Conservation (phyloP, 1,140 invertebrate species). For the Polyergus mexicanus region DNA sequence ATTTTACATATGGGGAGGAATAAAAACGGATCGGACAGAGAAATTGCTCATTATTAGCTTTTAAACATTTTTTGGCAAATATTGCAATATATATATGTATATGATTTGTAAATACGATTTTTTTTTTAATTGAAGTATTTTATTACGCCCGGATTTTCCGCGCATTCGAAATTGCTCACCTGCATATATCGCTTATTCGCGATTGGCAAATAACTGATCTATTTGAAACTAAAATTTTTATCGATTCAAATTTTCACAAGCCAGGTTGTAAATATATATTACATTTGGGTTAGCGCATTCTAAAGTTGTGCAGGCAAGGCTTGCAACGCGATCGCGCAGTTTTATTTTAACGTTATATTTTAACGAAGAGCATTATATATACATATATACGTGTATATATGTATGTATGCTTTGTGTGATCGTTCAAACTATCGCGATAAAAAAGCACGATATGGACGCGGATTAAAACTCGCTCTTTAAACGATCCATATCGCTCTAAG, state of each 20-base stretch:
- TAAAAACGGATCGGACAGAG: background rate
- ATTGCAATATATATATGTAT: background rate
- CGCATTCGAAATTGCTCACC: conserved; percentile 35
- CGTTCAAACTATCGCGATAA: conserved; percentile 25
- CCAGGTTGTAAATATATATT: conserved; percentile 4
- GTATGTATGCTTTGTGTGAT: conserved; percentile 12
- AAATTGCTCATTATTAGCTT: background rate
- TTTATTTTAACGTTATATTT: conserved; percentile 45
- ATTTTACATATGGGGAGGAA: background rate
- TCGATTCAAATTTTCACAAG: conserved; percentile 45
- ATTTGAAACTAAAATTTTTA: conserved; percentile 43
- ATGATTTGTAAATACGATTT: conserved; percentile 3
- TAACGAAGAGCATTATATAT: conserved; percentile 44
- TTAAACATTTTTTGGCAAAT: background rate
- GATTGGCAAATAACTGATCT: conserved; percentile 45
- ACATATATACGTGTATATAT: background rate
- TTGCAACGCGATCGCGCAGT: conserved; percentile 17
- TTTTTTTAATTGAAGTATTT: conserved; percentile 1
- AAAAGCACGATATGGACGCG: conserved; percentile 1
- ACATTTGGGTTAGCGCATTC: conserved; percentile 17
- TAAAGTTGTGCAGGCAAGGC: conserved; percentile 33
- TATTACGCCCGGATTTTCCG: background rate
- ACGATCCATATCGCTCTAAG: conserved; percentile 19
- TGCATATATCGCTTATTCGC: background rate
- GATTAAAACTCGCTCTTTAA: conserved; percentile 26